These are phyloP conservation scores for Folsomia manolachei DNA, from an alignment of 2,888 invertebrate genomes.

Conservation along the genomic window DNA sequence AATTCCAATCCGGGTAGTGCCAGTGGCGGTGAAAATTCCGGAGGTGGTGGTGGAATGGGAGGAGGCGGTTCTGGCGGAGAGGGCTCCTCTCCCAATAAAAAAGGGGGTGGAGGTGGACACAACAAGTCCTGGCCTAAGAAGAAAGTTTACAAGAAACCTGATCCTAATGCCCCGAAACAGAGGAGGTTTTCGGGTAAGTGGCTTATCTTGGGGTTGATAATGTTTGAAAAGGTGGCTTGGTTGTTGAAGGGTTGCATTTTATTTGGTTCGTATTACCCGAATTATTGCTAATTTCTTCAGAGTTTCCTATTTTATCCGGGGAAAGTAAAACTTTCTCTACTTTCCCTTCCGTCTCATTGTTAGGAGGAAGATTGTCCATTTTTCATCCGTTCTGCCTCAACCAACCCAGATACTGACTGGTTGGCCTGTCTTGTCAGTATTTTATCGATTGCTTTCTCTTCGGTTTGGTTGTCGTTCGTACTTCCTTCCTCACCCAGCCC, in stretches of 20 bases:
- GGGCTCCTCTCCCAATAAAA: constrained; percentile 26
- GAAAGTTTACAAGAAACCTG: constrained; percentile 51
- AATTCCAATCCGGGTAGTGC: constrained; percentile 50
- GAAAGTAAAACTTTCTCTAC: neutral
- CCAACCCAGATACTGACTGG: neutral
- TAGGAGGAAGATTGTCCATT: neutral
- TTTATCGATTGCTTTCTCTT: neutral
- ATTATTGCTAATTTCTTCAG: neutral
- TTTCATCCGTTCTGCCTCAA: neutral
- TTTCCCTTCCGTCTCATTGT: neutral
- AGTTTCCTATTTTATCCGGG: neutral
- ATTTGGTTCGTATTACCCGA: neutral
- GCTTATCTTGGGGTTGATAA: neutral
- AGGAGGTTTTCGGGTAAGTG: constrained; percentile 51
- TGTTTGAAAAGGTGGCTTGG: neutral
- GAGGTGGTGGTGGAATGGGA: constrained; percentile 43
- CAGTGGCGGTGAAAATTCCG: constrained; percentile 45
- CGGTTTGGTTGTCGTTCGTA: no score
- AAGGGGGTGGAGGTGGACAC: constrained; percentile 41
- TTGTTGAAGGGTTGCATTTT: neutral
- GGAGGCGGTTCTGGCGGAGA: constrained; percentile 34
- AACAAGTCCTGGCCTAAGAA: constrained; percentile 51
- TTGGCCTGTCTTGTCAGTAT: no score
- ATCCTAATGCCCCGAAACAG: constrained; percentile 51
- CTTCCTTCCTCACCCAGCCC: neutral